phyloP scores from a whole-genome alignment of 2,888 invertebrate genomes.

The Catocala sponsa region DNA sequence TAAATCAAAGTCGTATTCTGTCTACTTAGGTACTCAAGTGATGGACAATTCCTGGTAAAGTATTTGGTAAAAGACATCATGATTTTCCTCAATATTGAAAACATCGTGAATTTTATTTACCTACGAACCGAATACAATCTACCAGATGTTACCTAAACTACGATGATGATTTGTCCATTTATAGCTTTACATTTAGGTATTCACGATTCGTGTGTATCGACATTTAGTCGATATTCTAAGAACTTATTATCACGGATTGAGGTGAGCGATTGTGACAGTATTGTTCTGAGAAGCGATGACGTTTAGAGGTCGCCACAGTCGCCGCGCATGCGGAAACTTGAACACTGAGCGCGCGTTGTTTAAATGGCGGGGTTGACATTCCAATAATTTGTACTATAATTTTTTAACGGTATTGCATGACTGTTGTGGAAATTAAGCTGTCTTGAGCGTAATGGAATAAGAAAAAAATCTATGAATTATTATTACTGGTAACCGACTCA shows the following conservation, averaged over 20 bases:
- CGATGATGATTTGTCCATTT: neutral
- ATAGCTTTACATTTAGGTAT: conserved; percentile 12
- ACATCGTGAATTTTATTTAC: no score
- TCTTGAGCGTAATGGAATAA: no score
- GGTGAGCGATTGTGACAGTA: conserved; percentile 43
- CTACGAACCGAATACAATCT: neutral
- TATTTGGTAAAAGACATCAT: no score
- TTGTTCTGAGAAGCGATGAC: conserved; percentile 47
- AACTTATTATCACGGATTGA: conserved; percentile 40
- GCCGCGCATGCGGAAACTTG: conserved; percentile 27
- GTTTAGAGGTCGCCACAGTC: conserved; percentile 47
- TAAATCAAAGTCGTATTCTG: no score
- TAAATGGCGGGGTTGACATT: neutral
- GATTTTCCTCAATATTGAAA: no score
- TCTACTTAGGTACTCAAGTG: no score
- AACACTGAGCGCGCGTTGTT: conserved; percentile 26
- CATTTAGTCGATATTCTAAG: conserved; percentile 43
- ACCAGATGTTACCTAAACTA: neutral
- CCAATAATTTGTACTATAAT: neutral
- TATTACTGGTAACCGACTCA: no score
- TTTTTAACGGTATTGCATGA: no score
- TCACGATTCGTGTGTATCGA: conserved; percentile 27
- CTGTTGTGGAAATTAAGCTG: no score
- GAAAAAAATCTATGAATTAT: no score
- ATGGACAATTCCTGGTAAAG: no score